These are phyloP conservation scores for Danio albolineatus DNA, from an alignment of 2,797 vertebrate genomes.

Conservation along the genomic window DNA sequence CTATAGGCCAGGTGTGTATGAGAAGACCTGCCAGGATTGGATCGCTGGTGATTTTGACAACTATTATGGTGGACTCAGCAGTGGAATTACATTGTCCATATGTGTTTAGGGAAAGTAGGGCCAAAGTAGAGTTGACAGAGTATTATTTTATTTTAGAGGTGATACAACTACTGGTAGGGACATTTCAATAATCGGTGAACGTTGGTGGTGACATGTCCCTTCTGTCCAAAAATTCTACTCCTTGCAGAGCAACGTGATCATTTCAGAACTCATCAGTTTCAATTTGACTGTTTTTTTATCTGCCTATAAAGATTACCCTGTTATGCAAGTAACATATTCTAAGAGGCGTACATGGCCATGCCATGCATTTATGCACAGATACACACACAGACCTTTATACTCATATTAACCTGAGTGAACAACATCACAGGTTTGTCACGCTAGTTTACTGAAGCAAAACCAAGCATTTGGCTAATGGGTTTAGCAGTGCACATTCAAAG, in stretches of 20 bases:
- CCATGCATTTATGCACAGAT: neutral
- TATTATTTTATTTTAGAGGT: too few species aligned
- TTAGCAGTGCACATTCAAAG: slow-evolving; percentile 33
- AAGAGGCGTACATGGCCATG: slow-evolving; percentile 39
- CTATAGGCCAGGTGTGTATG: too few species aligned
- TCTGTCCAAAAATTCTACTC: too few species aligned
- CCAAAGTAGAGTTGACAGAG: too few species aligned
- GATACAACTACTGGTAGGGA: too few species aligned
- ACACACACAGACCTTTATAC: slow-evolving; percentile 6
- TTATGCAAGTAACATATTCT: slow-evolving; percentile 50
- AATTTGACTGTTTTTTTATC: neutral
- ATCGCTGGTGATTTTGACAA: too few species aligned
- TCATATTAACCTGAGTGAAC: slow-evolving; percentile 1
- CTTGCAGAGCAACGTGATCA: neutral
- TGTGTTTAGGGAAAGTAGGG: too few species aligned
- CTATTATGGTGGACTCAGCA: too few species aligned
- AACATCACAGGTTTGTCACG: slow-evolving; percentile 38
- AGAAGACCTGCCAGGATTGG: too few species aligned
- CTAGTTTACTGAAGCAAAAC: slow-evolving; percentile 38
- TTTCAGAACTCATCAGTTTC: slow-evolving; percentile 4
- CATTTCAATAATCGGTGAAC: too few species aligned
- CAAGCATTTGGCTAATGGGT: slow-evolving; percentile 40
- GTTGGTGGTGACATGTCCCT: too few species aligned
- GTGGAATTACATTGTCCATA: too few species aligned
- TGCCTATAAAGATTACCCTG: slow-evolving; percentile 41